phyloP scores from a whole-genome alignment of 1,140 invertebrate species.

The Drosophila bocki region DNA sequence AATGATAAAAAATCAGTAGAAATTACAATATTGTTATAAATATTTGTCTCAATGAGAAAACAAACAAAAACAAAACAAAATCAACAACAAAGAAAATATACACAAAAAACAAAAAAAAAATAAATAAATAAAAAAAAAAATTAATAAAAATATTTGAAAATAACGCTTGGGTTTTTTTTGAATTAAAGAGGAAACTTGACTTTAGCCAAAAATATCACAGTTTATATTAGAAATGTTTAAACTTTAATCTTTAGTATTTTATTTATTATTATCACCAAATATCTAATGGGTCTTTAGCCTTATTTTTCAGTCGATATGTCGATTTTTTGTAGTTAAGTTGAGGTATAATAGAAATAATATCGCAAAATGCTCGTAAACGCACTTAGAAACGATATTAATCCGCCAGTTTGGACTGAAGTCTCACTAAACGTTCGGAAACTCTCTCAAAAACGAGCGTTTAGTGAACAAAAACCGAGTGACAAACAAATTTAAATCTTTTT shows the following conservation, averaged over 20 bases:
- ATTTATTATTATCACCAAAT: background rate
- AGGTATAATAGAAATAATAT: background rate
- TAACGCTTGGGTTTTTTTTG: constrained; percentile 4
- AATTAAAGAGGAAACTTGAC: background rate
- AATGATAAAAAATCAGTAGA: constrained; percentile 47
- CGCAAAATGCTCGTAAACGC: background rate
- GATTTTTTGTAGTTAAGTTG: background rate
- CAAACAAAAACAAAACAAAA: constrained; percentile 51
- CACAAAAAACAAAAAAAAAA: constrained; percentile 46
- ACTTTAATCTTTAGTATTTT: background rate
- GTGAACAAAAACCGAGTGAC: background rate
- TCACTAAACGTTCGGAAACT: background rate
- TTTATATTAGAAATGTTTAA: background rate
- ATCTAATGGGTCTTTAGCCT: background rate
- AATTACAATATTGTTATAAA: constrained; percentile 82
- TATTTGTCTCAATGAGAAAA: constrained; percentile 81
- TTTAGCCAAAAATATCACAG: too few relatives aligned
- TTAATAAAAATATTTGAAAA: constrained; percentile 52
- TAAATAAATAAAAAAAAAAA: constrained; percentile 40
- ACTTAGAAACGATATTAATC: background rate
- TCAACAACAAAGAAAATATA: constrained; percentile 68
- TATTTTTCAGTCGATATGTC: too few relatives aligned
- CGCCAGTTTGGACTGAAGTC: background rate
- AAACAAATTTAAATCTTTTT: background rate
- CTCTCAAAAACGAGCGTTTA: background rate